Evolutionary conservation across 2,113 vertebrate species (phyloP).

Genomic region (Polyodon spathula): DNA sequence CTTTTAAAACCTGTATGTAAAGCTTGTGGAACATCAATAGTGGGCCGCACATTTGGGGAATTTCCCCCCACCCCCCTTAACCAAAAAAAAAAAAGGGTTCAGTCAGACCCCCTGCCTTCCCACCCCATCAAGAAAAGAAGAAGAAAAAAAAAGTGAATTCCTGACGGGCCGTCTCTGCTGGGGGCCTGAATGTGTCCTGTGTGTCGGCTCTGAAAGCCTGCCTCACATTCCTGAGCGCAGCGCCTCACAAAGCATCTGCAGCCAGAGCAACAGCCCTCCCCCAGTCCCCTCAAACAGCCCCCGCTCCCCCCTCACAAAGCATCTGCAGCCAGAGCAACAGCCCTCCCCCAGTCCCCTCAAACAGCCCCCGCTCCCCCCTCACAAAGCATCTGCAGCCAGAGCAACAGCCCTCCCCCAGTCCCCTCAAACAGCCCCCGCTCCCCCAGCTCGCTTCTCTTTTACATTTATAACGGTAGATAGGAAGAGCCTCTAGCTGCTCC

Average conservation of each 20-base stretch:
- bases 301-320: background rate
- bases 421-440: too few species aligned
- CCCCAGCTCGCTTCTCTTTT: too few species aligned
- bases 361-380: too few species aligned
- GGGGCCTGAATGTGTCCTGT: background rate
- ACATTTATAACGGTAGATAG: too few species aligned
- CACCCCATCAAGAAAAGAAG: background rate
- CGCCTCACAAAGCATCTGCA: background rate
- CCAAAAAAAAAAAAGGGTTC: background rate
- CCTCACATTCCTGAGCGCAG: background rate
- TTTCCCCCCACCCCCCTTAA: background rate
- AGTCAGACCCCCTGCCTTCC: background rate
- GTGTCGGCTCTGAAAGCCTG: background rate
- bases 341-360: too few species aligned
- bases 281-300: too few species aligned
- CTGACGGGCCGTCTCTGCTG: background rate
- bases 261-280: background rate
- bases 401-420: background rate
- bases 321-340: background rate
- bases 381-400: background rate
- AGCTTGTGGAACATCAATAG: too few species aligned
- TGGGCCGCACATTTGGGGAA: too few species aligned
- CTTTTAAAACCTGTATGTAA: too few species aligned
- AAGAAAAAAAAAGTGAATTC: background rate
- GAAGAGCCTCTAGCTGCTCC: too few species aligned